Evolutionary conservation across 37 sponge, comb jelly and placozoan genomes (phyloP).

Genomic region (Hexactinellida sp.): DNA sequence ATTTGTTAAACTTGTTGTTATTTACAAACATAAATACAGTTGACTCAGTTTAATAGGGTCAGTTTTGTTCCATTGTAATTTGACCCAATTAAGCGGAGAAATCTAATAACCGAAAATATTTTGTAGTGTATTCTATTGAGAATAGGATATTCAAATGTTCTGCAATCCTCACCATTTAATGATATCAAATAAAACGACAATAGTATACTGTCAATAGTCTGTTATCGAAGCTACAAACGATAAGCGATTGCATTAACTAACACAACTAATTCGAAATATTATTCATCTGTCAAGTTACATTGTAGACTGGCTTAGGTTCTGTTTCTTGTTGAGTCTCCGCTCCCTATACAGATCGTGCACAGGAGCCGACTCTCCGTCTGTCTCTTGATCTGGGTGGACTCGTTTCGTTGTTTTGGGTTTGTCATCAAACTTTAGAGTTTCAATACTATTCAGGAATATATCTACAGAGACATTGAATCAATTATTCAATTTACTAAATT

Average conservation of each 20-base stretch:
- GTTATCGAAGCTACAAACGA: not conserved
- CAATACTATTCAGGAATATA: not conserved
- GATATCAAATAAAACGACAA: not conserved
- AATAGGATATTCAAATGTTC: no score
- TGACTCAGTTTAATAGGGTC: not conserved
- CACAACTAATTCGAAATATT: not conserved
- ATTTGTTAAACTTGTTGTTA: not conserved
- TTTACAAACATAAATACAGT: no score
- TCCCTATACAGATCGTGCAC: not conserved
- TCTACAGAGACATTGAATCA: not conserved
- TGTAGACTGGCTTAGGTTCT: not conserved
- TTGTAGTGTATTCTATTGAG: no score
- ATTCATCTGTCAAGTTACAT: not conserved
- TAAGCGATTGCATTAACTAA: not conserved
- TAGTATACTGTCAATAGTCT: not conserved
- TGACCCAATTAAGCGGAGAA: no score
- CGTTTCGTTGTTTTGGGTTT: conserved; percentile 14
- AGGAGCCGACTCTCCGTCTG: not conserved
- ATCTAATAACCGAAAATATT: no score
- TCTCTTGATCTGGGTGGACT: not conserved
- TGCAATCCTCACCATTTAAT: no score
- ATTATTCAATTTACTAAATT: not conserved
- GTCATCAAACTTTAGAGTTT: not conserved
- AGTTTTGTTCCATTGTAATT: not conserved
- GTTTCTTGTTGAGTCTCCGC: not conserved